These are phyloP conservation scores for Drosophila sp. DNA, from an alignment of 1,140 invertebrate species.

Conservation along the genomic window DNA sequence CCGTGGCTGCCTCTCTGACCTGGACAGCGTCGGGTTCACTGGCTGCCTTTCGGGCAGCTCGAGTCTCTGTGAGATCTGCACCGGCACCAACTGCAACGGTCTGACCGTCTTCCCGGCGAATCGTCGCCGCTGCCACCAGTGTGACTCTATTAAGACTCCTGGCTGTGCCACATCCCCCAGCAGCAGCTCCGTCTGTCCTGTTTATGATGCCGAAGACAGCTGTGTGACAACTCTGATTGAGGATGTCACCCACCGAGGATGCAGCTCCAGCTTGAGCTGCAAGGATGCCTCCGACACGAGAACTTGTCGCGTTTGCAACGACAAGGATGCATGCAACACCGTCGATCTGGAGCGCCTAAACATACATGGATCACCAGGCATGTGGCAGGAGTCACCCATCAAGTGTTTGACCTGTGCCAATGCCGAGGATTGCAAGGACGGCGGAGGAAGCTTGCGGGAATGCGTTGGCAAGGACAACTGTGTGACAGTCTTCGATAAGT, in stretches of 20 bases:
- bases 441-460: conserved; percentile 24
- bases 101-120: conserved; percentile 59
- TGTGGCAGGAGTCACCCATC: conserved; percentile 69
- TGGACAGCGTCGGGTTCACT: conserved; percentile 54
- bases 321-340: conserved; percentile 63
- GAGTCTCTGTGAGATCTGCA: conserved; percentile 58
- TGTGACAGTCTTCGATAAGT: conserved; percentile 63
- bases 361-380: conserved; percentile 64
- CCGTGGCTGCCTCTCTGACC: conserved; percentile 61
- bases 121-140: conserved; percentile 66
- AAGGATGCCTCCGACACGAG: conserved; percentile 51
- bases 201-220: conserved; percentile 57
- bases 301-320: conserved; percentile 65
- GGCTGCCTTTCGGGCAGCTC: conserved; percentile 56
- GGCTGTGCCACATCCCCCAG: conserved; percentile 52
- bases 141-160: conserved; percentile 48
- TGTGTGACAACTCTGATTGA: conserved; percentile 66
- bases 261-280: conserved; percentile 62
- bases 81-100: conserved; percentile 64
- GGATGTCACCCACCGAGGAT: conserved; percentile 68
- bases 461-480: conserved; percentile 67
- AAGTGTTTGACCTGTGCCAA: conserved; percentile 56
- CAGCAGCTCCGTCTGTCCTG: conserved; percentile 60
- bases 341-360: conserved; percentile 51
- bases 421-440: conserved; percentile 28